Evolutionary conservation across 1,140 invertebrate species (phyloP).

Genomic region (Elymnias hypermnestra): DNA sequence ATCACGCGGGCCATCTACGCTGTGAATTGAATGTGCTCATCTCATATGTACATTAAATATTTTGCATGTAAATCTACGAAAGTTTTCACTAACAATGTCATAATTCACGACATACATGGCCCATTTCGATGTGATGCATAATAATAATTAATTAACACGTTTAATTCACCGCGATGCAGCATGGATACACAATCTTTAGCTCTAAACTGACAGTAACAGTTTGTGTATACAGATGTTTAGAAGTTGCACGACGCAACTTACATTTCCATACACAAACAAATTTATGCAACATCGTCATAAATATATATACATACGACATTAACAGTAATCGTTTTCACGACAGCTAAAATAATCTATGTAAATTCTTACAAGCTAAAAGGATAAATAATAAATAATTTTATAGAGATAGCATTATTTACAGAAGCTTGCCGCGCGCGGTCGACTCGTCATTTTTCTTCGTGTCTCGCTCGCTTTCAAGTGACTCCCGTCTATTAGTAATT

Average conservation of each 20-base stretch:
- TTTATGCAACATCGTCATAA: constrained; percentile 9
- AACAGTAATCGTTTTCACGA: constrained; percentile 39
- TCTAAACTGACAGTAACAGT: neutral
- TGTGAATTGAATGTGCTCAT: neutral
- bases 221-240: neutral
- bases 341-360: constrained; percentile 32
- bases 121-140: neutral
- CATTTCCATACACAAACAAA: neutral
- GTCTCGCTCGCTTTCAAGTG: constrained; percentile 22
- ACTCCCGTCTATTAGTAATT: constrained; percentile 31
- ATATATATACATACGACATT: constrained; percentile 52
- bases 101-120: constrained; percentile 35
- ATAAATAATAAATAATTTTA: constrained; percentile 73
- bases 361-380: constrained; percentile 53
- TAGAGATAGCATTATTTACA: constrained; percentile 66
- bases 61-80: neutral
- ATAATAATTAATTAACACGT: constrained; percentile 2
- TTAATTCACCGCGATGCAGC: neutral
- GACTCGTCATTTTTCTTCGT: constrained; percentile 22
- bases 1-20: neutral
- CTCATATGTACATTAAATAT: constrained; percentile 1
- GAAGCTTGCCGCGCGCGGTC: constrained; percentile 53
- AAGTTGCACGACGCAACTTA: neutral
- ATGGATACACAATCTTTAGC: neutral
- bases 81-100: constrained; percentile 24